A percentile compares a stretch with the other conserved stretches of the same genome.
Conservation (phyloP, 2,888 invertebrate species). For the Caenorhabditis sp. region DNA sequence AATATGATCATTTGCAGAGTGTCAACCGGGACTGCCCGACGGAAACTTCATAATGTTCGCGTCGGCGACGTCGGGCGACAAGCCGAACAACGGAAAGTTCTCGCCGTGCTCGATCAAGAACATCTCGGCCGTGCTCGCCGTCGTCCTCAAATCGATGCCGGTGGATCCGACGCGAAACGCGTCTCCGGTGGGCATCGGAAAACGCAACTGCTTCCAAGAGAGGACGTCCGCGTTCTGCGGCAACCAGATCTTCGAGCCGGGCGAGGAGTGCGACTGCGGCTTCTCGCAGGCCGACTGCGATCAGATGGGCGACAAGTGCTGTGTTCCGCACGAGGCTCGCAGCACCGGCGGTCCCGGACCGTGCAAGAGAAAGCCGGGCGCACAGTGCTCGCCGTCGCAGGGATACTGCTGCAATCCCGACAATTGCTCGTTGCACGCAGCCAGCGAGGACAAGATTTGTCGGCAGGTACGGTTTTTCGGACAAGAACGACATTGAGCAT, state of each 20-base stretch:
- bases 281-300: constrained; percentile 88
- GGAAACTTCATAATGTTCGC: constrained; percentile 99
- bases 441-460: constrained; percentile 81
- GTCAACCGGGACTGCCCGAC: constrained; percentile 90
- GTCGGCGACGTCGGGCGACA: constrained; percentile 97
- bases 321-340: constrained; percentile 85
- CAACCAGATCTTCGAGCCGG: constrained; percentile 97
- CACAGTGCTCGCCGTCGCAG: constrained; percentile 86
- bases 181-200: constrained; percentile 82
- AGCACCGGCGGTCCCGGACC: constrained; percentile 67
- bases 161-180: constrained; percentile 72
- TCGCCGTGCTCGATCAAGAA: constrained; percentile 66
- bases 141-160: constrained; percentile 72
- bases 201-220: constrained; percentile 94
- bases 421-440: constrained; percentile 83
- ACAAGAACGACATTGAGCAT: too few relatives aligned
- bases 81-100: constrained; percentile 97
- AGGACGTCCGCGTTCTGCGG: constrained; percentile 97
- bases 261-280: constrained; percentile 99
- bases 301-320: constrained; percentile 82
- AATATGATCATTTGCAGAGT: constrained; percentile 81
- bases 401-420: constrained; percentile 96
- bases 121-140: constrained; percentile 75
- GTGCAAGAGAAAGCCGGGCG: constrained; percentile 84
- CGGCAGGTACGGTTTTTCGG: constrained; percentile 51